Evolutionary conservation across 2,888 invertebrate genomes (phyloP), one percentile per base, ranked within the genome.

Genomic region (Villa cingulata): DNA sequence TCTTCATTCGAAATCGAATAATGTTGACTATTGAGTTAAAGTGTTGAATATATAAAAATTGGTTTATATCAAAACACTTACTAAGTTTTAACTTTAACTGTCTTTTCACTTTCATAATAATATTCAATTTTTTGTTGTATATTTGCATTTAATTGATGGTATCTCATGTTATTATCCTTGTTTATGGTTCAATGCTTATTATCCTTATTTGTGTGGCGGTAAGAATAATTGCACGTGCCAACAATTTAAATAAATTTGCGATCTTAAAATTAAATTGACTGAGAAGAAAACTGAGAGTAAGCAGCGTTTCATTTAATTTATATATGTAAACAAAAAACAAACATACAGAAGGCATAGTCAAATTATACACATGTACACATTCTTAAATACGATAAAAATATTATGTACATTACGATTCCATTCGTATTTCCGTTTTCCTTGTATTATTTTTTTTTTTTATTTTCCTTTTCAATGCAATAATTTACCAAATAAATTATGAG

Each of bases 221-320:
- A 45, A 54, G 58, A 60, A 57, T 56, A 54, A 52, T 53, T 53
- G 58, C 60, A 59, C 60, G 60, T 60, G 60, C 53, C 55, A 50
- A 51, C 58, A 58, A 58, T 60, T 57, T 56, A 56, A 54, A 51
- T 57, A 34, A 41, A 41, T 46, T 46, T 42, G 23, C 23, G 23
- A 23, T 37, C 48, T 51, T 45, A 41, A 17, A 40, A 37, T 20
- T 48, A 49, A 52, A 52, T 52, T 52, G 49, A 49, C 52, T 52
- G 49, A 44, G 47, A 44, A 41, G 46, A 14, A 27, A 27, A 48
- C 39, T 40, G 42, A 20, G 29, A 29, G 43, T 43, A 37, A 43
- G 47, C 42, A 42, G 23, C 38, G 43, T 42, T 47, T 47, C 47
- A 42, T 42, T 37, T 38, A 41, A n/a, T n/a, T 32, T 34, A n/a